Percentiles rank a stretch among this genome's conserved stretches.
phyloP scores from a whole-genome alignment of 2,888 invertebrate species.

The Stegana nigrithorax region DNA sequence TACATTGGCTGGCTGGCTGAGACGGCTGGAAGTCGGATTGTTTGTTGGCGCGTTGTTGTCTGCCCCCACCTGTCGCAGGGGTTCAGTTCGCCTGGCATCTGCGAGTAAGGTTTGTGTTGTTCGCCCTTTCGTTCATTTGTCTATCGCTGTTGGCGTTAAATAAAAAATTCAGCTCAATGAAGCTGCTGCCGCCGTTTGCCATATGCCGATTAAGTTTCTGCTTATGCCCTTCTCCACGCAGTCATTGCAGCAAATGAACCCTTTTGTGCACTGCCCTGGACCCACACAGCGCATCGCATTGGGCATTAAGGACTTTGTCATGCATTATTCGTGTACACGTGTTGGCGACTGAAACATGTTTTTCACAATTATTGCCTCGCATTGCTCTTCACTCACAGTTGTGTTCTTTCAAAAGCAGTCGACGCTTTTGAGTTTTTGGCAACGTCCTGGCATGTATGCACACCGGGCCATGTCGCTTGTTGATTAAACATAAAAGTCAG shows the following conservation, averaged over 20 bases:
- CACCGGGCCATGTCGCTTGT: no score
- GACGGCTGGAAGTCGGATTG: not conserved
- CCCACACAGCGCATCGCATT: no score
- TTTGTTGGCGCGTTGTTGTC: conserved; percentile 13
- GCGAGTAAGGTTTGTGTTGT: not conserved
- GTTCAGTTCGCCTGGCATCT: not conserved
- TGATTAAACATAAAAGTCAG: no score
- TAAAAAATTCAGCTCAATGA: conserved; percentile 53
- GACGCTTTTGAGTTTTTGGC: no score
- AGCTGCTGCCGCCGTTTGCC: conserved; percentile 28
- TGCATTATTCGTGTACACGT: conserved; percentile 39
- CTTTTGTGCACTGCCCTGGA: conserved; percentile 24
- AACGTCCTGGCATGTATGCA: no score
- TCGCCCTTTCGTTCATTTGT: conserved; percentile 32
- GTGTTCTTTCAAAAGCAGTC: no score
- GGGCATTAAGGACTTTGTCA: no score
- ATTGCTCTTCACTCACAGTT: conserved; percentile 46
- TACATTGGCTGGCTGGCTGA: conserved; percentile 39
- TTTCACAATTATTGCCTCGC: conserved; percentile 46
- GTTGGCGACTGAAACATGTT: conserved; percentile 56
- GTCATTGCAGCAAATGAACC: conserved; percentile 11
- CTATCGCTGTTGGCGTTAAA: conserved; percentile 59
- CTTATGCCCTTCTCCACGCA: not conserved
- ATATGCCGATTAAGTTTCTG: conserved; percentile 9
- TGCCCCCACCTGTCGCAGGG: conserved; percentile 18